Percentiles rank a stretch among this genome's conserved stretches.
Evolutionary conservation across 2,888 invertebrate species (phyloP).

Genomic region (Polydrusus cervinus): DNA sequence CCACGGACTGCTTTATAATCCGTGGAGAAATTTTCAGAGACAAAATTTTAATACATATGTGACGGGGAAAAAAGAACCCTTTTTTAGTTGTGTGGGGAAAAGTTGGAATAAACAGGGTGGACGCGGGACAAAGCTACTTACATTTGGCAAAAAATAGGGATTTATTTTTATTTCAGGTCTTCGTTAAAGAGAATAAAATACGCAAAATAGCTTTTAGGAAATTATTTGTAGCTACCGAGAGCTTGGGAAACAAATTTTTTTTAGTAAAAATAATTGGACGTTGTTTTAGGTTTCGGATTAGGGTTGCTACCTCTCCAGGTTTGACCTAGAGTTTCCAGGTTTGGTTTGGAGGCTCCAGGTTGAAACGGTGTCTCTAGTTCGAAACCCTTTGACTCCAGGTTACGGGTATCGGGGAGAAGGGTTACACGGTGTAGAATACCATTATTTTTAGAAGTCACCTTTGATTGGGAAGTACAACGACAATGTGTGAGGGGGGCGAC

Average conservation of each 20-base stretch:
- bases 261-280: not conserved
- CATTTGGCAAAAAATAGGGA: not conserved
- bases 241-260: not conserved
- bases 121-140: conserved; percentile 29
- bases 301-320: no score
- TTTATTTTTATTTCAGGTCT: not conserved
- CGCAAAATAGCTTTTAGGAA: not conserved
- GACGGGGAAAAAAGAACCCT: conserved; percentile 27
- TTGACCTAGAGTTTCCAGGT: no score
- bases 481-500: no score
- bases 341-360: no score
- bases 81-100: conserved; percentile 19
- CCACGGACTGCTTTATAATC: conserved; percentile 50
- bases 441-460: no score
- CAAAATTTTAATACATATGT: conserved; percentile 47
- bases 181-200: not conserved
- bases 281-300: no score
- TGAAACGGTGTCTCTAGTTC: no score
- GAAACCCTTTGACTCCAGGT: no score
- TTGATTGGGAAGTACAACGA: no score
- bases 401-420: no score
- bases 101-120: conserved; percentile 1
- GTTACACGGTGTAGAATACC: no score
- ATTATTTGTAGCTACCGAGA: not conserved
- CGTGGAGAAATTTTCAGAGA: conserved; percentile 47